Conservation (phyloP, 2,888 invertebrate species). For the Apantesis nais region DNA sequence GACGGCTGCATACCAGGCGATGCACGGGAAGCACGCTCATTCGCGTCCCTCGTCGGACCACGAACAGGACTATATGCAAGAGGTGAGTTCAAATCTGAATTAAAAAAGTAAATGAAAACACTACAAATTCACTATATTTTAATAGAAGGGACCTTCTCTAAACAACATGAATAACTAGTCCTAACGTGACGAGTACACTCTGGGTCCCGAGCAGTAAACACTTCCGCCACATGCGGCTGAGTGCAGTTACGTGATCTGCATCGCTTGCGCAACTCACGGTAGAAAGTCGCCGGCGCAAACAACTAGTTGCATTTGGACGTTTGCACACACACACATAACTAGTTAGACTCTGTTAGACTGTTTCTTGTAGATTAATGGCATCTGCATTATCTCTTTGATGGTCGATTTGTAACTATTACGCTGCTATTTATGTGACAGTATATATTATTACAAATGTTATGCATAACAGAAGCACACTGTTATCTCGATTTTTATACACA, state of each 20-base stretch:
- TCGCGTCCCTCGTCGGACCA: constrained; percentile 79
- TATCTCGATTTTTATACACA: neutral
- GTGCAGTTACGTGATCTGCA: constrained; percentile 84
- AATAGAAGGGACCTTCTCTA: constrained; percentile 34
- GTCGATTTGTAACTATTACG: constrained; percentile 27
- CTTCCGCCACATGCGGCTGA: constrained; percentile 79
- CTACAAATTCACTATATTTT: constrained; percentile 28
- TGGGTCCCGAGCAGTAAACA: constrained; percentile 77
- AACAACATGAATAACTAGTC: constrained; percentile 50
- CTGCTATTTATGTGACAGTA: constrained; percentile 43
- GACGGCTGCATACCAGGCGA: constrained; percentile 97
- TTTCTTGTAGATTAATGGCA: constrained; percentile 61
- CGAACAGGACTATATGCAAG: constrained; percentile 94
- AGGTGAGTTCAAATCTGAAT: constrained; percentile 84
- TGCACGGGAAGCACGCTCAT: constrained; percentile 89
- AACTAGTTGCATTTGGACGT: constrained; percentile 77
- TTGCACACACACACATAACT: constrained; percentile 69
- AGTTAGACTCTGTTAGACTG: constrained; percentile 70
- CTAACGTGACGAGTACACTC: constrained; percentile 61
- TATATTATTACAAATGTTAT: constrained; percentile 6
- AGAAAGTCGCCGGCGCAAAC: constrained; percentile 77
- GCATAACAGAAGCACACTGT: neutral
- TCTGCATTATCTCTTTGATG: constrained; percentile 54
- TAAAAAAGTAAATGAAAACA: constrained; percentile 20
- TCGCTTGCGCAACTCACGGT: constrained; percentile 78